Conservation (phyloP, 2,888 invertebrate genomes). For the Glaucopsyche alexis region DNA sequence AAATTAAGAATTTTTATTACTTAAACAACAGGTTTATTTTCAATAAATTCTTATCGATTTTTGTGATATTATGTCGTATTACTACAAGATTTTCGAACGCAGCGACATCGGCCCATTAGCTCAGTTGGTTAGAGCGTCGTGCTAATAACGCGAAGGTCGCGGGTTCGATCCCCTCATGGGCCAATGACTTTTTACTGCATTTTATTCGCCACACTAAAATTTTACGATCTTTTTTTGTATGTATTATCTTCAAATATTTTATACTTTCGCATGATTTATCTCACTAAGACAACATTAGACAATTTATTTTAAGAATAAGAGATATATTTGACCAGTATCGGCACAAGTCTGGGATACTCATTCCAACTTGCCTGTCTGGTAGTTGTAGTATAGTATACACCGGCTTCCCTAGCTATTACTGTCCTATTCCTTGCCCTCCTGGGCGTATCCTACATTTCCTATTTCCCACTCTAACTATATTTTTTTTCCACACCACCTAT, state of each 20-base stretch:
- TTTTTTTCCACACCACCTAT: no score
- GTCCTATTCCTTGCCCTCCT: no score
- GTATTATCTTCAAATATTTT: neutral
- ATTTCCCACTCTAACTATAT: no score
- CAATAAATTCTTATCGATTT: slow-evolving; percentile 34
- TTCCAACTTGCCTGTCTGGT: no score
- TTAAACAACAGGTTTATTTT: slow-evolving; percentile 38
- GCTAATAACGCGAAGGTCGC: slow-evolving; percentile 56
- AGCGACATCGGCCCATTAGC: slow-evolving; percentile 43
- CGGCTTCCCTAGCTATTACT: no score
- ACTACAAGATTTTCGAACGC: slow-evolving; percentile 32
- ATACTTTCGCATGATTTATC: neutral
- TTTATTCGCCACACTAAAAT: slow-evolving; percentile 33
- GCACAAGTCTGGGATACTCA: no score
- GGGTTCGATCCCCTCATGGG: slow-evolving; percentile 49
- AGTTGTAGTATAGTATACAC: no score
- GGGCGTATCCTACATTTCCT: no score
- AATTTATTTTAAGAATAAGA: no score
- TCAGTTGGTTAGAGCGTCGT: slow-evolving; percentile 55
- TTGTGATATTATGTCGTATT: slow-evolving; percentile 32
- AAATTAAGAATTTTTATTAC: slow-evolving; percentile 40
- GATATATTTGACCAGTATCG: no score
- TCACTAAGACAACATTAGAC: neutral
- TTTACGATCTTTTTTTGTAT: slow-evolving; percentile 32
- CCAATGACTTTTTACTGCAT: slow-evolving; percentile 38